These are phyloP conservation scores for Littorina saxatilis DNA, from an alignment of 1,140 invertebrate species.

Conservation along the genomic window DNA sequence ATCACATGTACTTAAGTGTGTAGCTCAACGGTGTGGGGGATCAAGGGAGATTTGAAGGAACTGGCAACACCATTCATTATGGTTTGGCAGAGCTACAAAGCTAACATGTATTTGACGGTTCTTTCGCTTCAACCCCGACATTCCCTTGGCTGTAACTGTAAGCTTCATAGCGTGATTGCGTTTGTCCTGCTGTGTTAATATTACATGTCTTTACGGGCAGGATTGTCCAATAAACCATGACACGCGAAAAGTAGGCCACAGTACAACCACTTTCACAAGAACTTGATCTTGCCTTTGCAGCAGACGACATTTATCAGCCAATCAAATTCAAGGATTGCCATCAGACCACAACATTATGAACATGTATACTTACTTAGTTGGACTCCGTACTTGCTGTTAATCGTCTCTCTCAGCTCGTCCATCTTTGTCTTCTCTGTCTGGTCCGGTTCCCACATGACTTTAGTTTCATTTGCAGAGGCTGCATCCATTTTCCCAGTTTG, in stretches of 20 bases:
- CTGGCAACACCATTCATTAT: no score
- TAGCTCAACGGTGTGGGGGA: no score
- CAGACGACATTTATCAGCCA: background rate
- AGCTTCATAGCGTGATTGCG: background rate
- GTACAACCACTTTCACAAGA: no score
- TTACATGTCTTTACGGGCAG: background rate
- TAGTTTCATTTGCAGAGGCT: background rate
- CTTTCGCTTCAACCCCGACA: background rate
- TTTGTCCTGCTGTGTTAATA: background rate
- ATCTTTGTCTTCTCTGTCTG: conserved; percentile 60
- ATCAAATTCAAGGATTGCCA: background rate
- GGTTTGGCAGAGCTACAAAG: no score
- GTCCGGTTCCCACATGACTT: conserved; percentile 68
- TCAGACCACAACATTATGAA: background rate
- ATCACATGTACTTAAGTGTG: no score
- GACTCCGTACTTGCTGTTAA: conserved; percentile 65
- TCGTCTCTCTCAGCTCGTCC: conserved; percentile 60
- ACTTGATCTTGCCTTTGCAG: background rate
- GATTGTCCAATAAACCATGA: background rate
- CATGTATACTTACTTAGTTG: conserved; percentile 64
- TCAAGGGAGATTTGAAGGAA: no score
- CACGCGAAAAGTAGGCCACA: no score
- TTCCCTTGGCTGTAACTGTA: background rate
- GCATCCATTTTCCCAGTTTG: conserved; percentile 24
- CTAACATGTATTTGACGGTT: background rate